Percentiles rank a stretch among this genome's conserved stretches.
Conservation (phyloP, 2,113 vertebrate genomes). For the Hippocampus guttulatus region DNA sequence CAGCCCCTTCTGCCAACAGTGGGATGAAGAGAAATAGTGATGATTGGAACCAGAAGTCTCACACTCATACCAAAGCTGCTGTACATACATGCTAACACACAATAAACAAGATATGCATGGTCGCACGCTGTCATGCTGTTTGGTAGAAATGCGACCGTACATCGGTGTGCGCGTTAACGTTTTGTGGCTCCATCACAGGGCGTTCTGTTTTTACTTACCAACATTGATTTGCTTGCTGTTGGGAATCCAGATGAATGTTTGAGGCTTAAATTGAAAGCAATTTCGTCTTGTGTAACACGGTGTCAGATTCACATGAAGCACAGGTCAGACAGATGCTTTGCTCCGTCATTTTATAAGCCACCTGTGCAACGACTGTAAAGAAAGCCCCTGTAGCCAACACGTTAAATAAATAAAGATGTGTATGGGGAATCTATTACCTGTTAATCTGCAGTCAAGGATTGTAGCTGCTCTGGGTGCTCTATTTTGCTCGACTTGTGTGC, state of each 20-base stretch:
- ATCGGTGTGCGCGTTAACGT: conserved; percentile 12
- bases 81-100: conserved; percentile 1
- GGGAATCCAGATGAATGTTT: conserved; percentile 60
- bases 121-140: conserved; percentile 4
- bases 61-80: conserved; percentile 19
- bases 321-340: conserved; percentile 52
- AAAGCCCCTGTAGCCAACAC: conserved; percentile 33
- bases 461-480: conserved; percentile 8
- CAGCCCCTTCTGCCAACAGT: conserved; percentile 31
- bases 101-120: conserved; percentile 10
- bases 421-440: conserved; percentile 49
- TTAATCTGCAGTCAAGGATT: conserved; percentile 53
- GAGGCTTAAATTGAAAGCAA: conserved; percentile 60
- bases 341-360: conserved; percentile 48
- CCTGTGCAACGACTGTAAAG: conserved; percentile 49
- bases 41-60: conserved; percentile 58
- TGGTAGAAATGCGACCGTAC: neutral
- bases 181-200: conserved; percentile 44
- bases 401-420: conserved; percentile 48
- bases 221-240: conserved; percentile 62
- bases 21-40: conserved; percentile 37
- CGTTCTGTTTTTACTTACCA: conserved; percentile 66
- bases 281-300: conserved; percentile 56
- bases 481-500: conserved; percentile 7
- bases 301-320: conserved; percentile 31